phyloP scores from a whole-genome alignment of 2,797 vertebrate genomes.

The Anolis apletophallus region DNA sequence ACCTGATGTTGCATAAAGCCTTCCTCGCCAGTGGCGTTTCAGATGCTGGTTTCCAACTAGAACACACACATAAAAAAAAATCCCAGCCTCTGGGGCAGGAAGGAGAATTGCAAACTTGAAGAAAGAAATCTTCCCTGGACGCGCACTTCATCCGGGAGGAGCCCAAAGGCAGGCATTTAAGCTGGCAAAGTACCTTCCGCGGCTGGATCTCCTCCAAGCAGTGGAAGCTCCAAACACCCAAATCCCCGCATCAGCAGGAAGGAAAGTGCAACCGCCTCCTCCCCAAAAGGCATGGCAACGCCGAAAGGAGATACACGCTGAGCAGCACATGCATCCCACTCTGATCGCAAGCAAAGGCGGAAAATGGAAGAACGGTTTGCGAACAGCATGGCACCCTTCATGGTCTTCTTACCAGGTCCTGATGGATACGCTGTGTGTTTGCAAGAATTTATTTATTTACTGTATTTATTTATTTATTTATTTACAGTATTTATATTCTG shows the following conservation, averaged over 20 bases:
- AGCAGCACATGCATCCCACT: neutral
- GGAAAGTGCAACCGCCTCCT: neutral
- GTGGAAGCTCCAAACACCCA: no score
- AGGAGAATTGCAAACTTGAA: neutral
- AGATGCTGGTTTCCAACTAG: neutral
- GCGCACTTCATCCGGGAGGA: neutral
- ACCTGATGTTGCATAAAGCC: constrained; percentile 39
- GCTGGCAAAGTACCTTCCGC: neutral
- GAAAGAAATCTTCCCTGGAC: neutral
- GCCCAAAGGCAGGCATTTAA: neutral
- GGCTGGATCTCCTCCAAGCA: no score
- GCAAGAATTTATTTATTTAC: no score
- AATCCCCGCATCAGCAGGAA: no score
- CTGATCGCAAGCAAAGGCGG: neutral
- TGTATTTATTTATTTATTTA: no score
- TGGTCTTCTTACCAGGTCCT: neutral
- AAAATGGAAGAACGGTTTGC: neutral
- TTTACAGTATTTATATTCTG: no score
- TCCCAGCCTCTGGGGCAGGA: neutral
- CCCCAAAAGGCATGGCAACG: neutral
- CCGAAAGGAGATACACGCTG: neutral
- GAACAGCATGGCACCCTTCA: neutral
- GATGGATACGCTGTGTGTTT: no score
- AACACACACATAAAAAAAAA: neutral
- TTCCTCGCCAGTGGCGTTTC: neutral